A percentile compares a stretch with the other conserved stretches of the same genome.
These are phyloP conservation scores for Cnemophilus loriae DNA, from an alignment of 2,113 vertebrate genomes.

Conservation along the genomic window DNA sequence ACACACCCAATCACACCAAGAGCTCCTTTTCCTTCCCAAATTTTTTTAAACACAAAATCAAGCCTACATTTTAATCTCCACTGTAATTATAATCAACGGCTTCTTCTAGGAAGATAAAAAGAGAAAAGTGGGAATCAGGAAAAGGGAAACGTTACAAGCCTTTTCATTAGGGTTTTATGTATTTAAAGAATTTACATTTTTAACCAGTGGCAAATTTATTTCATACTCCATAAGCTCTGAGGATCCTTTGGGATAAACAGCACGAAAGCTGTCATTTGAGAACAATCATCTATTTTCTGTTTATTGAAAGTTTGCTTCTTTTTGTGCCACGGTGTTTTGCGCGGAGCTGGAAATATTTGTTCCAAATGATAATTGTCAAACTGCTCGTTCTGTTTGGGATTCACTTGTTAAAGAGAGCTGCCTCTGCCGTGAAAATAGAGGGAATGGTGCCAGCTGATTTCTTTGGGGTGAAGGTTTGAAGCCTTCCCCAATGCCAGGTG, in stretches of 20 bases:
- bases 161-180: conserved; percentile 58
- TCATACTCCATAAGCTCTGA: conserved; percentile 28
- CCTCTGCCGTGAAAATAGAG: background rate
- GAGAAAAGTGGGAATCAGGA: conserved; percentile 47
- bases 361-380: conserved; percentile 34
- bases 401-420: background rate
- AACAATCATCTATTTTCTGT: conserved; percentile 57
- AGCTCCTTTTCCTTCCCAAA: conserved; percentile 21
- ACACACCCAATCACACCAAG: background rate
- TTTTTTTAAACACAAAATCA: conserved; percentile 30
- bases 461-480: background rate
- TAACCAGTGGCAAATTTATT: conserved; percentile 58
- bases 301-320: conserved; percentile 29
- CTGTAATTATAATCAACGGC: conserved; percentile 68
- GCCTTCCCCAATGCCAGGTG: background rate
- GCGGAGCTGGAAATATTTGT: conserved; percentile 45
- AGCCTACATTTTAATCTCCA: conserved; percentile 25
- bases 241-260: conserved; percentile 60
- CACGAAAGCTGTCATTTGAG: conserved; percentile 47
- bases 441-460: background rate
- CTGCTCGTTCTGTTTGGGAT: background rate
- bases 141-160: conserved; percentile 55
- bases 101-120: conserved; percentile 61
- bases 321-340: conserved; percentile 32
- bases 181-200: conserved; percentile 69